phyloP scores from a whole-genome alignment of 2,888 invertebrate genomes.

The Xanthia togata region DNA sequence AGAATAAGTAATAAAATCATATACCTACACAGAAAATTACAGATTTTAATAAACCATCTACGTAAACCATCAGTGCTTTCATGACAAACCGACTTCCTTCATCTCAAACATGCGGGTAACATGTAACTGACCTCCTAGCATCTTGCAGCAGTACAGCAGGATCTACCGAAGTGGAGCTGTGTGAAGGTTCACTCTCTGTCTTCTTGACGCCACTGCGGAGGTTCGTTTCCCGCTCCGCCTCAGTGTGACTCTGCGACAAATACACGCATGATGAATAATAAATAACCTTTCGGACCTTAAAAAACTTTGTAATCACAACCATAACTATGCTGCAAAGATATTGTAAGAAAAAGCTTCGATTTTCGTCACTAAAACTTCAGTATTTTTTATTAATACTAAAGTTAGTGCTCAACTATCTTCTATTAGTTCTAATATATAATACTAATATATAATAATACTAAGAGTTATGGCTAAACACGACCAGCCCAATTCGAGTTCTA shows the following conservation, averaged over 20 bases:
- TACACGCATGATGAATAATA: constrained; percentile 27
- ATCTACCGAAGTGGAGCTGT: constrained; percentile 84
- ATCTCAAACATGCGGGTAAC: not conserved
- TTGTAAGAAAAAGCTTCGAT: not conserved
- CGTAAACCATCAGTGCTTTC: not conserved
- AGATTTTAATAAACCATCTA: not conserved
- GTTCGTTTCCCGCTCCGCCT: constrained; percentile 67
- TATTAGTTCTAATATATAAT: not conserved
- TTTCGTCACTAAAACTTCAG: constrained; percentile 33
- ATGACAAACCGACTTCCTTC: not conserved
- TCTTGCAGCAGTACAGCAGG: constrained; percentile 90
- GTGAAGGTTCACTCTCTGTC: constrained; percentile 90
- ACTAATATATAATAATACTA: no score
- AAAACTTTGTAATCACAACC: constrained; percentile 25
- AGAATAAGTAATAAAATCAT: not conserved
- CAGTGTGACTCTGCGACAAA: constrained; percentile 70
- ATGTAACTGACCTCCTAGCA: constrained; percentile 81
- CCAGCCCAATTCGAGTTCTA: constrained; percentile 8
- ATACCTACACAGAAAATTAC: not conserved
- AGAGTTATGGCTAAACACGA: not conserved
- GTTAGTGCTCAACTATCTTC: constrained; percentile 6
- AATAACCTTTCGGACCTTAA: constrained; percentile 21
- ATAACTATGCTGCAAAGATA: not conserved
- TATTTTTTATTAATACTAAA: constrained; percentile 39
- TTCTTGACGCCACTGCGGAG: constrained; percentile 86